Conservation (phyloP, 2,888 invertebrate species). For the Heliconius aoede region DNA sequence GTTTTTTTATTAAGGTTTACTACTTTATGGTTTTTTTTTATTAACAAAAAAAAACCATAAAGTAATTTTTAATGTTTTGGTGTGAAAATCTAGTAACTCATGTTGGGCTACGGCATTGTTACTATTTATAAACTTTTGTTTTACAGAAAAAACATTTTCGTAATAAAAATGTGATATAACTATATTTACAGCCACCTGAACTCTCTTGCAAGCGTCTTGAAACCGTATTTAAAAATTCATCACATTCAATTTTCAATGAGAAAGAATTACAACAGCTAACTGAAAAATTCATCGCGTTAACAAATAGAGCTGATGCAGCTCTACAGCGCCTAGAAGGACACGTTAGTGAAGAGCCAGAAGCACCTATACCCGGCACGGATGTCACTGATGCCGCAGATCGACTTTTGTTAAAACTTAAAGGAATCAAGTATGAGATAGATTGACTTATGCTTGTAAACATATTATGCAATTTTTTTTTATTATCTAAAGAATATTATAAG, state of each 20-base stretch:
- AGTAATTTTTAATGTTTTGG: too few species aligned
- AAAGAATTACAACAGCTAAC: conserved; percentile 73
- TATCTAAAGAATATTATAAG: too few species aligned
- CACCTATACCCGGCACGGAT: conserved; percentile 61
- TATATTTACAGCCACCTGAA: conserved; percentile 60
- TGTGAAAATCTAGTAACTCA: neutral
- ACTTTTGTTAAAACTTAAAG: conserved; percentile 66
- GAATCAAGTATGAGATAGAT: conserved; percentile 61
- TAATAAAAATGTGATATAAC: neutral
- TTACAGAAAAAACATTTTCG: neutral
- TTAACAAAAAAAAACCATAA: too few species aligned
- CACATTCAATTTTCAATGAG: conserved; percentile 69
- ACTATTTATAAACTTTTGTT: neutral
- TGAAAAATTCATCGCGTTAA: conserved; percentile 76
- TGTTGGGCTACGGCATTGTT: neutral
- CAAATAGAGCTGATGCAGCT: conserved; percentile 76
- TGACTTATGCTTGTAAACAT: too few species aligned
- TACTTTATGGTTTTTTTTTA: too few species aligned
- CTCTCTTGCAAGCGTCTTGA: conserved; percentile 71
- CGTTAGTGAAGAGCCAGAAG: conserved; percentile 62
- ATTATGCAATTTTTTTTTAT: too few species aligned
- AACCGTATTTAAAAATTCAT: conserved; percentile 68
- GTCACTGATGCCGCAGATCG: conserved; percentile 68
- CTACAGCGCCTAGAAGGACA: conserved; percentile 71
- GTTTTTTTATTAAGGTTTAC: too few species aligned